A percentile compares a stretch with the other conserved stretches of the same genome.
phyloP scores from a whole-genome alignment of 2,888 invertebrate species.

The Pseudoips prasinana region DNA sequence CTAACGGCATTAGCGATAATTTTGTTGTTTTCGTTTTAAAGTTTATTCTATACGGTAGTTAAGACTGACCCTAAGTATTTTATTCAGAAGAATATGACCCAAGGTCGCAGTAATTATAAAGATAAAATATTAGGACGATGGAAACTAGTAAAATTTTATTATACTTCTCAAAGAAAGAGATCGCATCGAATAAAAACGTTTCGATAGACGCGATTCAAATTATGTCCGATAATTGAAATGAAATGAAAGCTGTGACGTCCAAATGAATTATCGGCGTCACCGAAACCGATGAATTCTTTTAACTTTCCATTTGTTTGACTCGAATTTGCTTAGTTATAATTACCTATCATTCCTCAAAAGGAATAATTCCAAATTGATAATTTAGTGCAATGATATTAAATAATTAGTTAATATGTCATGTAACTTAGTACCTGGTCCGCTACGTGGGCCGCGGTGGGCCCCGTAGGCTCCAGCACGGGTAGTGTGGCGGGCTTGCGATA shows the following conservation, averaged over 20 bases:
- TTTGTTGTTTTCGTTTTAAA: constrained; percentile 78
- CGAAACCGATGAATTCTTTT: constrained; percentile 23
- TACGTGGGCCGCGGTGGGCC: constrained; percentile 30
- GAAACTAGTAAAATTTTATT: constrained; percentile 21
- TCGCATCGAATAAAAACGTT: too few relatives aligned
- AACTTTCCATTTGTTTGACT: constrained; percentile 51
- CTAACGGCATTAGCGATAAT: constrained; percentile 70
- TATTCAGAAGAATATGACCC: constrained; percentile 52
- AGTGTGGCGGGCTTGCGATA: constrained; percentile 39
- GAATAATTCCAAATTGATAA: constrained; percentile 75
- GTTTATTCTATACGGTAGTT: constrained; percentile 76
- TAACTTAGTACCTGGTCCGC: constrained; percentile 29
- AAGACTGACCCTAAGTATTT: constrained; percentile 78
- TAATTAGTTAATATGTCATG: constrained; percentile 54
- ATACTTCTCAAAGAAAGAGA: constrained; percentile 21
- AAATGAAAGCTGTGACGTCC: too few relatives aligned
- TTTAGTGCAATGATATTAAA: constrained; percentile 78
- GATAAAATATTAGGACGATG: constrained; percentile 27
- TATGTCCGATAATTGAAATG: too few relatives aligned
- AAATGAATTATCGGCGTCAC: constrained; percentile 1
- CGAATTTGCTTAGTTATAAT: constrained; percentile 74
- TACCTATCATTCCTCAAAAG: constrained; percentile 72
- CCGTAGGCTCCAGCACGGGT: constrained; percentile 44
- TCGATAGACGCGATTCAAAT: too few relatives aligned
- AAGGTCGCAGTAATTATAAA: constrained; percentile 41